A percentile compares a stretch with the other conserved stretches of the same genome.
phyloP scores from a whole-genome alignment of 2,797 vertebrate species.

The Steatocranus sp. region DNA sequence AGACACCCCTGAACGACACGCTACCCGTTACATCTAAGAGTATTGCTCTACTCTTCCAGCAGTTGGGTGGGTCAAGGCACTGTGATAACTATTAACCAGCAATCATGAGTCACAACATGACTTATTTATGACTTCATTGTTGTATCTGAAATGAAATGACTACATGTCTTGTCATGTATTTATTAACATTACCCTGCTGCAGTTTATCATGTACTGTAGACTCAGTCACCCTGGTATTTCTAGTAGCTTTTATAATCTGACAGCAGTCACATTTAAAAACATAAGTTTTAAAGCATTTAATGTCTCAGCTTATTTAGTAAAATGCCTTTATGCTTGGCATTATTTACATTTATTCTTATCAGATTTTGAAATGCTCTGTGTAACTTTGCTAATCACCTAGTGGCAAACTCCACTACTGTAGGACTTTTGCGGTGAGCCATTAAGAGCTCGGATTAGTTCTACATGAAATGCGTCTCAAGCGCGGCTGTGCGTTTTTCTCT shows the following conservation, averaged over 20 bases:
- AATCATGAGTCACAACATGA: background rate
- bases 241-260: background rate
- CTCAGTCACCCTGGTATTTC: background rate
- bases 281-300: constrained; percentile 3
- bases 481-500: constrained; percentile 11
- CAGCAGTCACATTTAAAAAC: background rate
- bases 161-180: background rate
- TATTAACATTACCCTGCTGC: background rate
- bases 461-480: background rate
- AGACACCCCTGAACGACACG: constrained; percentile 89
- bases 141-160: background rate
- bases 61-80: constrained; percentile 83
- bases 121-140: background rate
- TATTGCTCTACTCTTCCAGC: constrained; percentile 95
- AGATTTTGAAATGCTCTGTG: background rate
- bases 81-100: background rate
- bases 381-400: constrained; percentile 19
- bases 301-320: background rate
- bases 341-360: constrained; percentile 13
- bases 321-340: constrained; percentile 21
- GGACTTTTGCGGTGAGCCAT: background rate
- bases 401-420: background rate
- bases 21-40: constrained; percentile 93
- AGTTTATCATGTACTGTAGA: background rate
- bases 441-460: constrained; percentile 22